Evolutionary conservation across 2,888 invertebrate genomes (phyloP).

Genomic region (Agrilus mali): DNA sequence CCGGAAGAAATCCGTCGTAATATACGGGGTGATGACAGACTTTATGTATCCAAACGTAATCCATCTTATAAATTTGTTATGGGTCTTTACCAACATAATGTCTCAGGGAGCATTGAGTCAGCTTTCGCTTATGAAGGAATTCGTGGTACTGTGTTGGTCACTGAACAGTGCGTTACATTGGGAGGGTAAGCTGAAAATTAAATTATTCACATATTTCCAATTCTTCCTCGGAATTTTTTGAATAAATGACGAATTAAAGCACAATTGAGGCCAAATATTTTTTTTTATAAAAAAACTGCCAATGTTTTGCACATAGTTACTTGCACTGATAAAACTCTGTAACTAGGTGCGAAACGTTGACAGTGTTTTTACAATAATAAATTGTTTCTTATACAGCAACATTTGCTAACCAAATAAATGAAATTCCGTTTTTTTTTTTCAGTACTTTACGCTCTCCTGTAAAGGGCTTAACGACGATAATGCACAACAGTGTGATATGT

Average conservation of each 20-base stretch:
- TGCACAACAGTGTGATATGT: conserved; percentile 47
- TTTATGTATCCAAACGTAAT: conserved; percentile 71
- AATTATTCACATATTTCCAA: not conserved
- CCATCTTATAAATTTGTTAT: conserved; percentile 55
- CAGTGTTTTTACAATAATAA: too few relatives aligned
- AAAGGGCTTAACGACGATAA: conserved; percentile 48
- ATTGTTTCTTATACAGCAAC: too few relatives aligned
- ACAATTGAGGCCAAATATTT: too few relatives aligned
- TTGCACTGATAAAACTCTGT: too few relatives aligned
- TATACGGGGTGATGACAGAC: conserved; percentile 74
- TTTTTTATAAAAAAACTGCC: not conserved
- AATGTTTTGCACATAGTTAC: too few relatives aligned
- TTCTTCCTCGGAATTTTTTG: too few relatives aligned
- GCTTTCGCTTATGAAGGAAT: conserved; percentile 68
- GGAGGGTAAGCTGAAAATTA: conserved; percentile 45
- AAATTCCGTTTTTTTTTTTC: not conserved
- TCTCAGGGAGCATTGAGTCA: conserved; percentile 39
- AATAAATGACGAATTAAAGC: too few relatives aligned
- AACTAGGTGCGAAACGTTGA: too few relatives aligned
- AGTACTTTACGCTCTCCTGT: conserved; percentile 47
- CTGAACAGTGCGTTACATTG: conserved; percentile 54
- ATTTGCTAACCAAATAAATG: not conserved
- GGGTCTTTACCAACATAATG: conserved; percentile 51
- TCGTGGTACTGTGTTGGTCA: conserved; percentile 63
- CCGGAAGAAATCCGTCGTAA: conserved; percentile 82